Percentiles rank a stretch among this genome's conserved stretches.
Conservation (phyloP, 2,888 invertebrate genomes). For the Tenthredo notha region DNA sequence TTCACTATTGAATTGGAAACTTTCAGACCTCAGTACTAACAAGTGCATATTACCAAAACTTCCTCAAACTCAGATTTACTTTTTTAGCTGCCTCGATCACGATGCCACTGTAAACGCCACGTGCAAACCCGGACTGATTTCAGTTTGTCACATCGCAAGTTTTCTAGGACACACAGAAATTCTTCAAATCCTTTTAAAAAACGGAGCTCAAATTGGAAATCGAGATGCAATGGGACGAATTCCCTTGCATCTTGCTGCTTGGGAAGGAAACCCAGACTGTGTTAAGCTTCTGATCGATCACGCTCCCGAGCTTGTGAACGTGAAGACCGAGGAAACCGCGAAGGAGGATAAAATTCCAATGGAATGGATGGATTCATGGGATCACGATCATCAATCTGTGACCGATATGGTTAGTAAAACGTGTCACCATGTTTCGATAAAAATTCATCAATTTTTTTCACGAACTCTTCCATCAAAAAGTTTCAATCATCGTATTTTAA, state of each 20-base stretch:
- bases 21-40: neutral
- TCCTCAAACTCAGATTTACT: neutral
- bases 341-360: constrained; percentile 76
- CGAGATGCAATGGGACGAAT: constrained; percentile 79
- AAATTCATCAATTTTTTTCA: neutral
- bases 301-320: constrained; percentile 55
- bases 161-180: constrained; percentile 76
- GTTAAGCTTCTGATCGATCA: constrained; percentile 70
- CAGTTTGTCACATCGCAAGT: constrained; percentile 80
- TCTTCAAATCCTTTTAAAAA: constrained; percentile 76
- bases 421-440: neutral
- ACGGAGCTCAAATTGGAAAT: constrained; percentile 78
- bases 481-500: neutral
- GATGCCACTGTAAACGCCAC: constrained; percentile 80
- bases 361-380: constrained; percentile 79
- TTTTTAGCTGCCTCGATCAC: constrained; percentile 77
- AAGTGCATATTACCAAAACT: neutral
- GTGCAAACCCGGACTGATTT: constrained; percentile 78
- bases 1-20: neutral
- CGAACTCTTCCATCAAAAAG: neutral
- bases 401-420: constrained; percentile 45
- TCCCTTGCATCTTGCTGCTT: constrained; percentile 80
- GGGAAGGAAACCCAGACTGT: constrained; percentile 78
- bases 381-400: constrained; percentile 76
- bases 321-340: constrained; percentile 64